These are phyloP conservation scores for Hyposoter dolosus DNA, from an alignment of 2,888 invertebrate species.

Conservation along the genomic window DNA sequence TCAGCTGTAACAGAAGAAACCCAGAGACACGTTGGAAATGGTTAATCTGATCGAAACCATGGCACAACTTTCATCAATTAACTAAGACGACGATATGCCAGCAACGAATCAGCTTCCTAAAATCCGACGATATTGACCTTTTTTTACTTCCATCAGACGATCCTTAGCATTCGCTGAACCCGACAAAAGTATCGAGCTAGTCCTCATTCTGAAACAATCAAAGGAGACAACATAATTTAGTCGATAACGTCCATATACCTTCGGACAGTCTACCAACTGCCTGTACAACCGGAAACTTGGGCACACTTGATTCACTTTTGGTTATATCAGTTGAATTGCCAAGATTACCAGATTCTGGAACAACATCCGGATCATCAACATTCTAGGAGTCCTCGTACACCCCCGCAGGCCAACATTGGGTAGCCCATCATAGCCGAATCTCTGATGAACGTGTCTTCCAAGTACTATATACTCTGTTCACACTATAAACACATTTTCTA, in stretches of 20 bases:
- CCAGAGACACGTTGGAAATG: background rate
- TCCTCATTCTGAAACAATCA: background rate
- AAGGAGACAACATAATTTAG: background rate
- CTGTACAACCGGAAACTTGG: background rate
- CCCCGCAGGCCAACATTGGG: constrained; percentile 7
- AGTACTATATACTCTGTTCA: constrained; percentile 1
- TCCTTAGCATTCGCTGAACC: background rate
- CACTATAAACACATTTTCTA: constrained; percentile 56
- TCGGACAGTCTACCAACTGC: background rate
- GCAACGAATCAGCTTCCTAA: background rate
- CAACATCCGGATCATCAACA: constrained; percentile 27
- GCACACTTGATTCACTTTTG: constrained; percentile 12
- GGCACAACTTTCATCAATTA: constrained; percentile 39
- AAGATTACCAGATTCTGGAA: constrained; percentile 38
- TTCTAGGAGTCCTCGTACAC: constrained; percentile 15
- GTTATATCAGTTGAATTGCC: background rate
- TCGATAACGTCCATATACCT: background rate
- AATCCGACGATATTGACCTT: background rate
- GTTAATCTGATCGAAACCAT: constrained; percentile 3
- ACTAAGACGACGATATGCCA: background rate
- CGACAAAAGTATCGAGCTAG: background rate
- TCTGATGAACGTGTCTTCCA: constrained; percentile 58
- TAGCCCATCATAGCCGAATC: constrained; percentile 43
- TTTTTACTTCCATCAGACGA: background rate
- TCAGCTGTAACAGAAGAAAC: constrained; percentile 14